These are phyloP conservation scores for Erebia aethiops DNA, from an alignment of 2,888 invertebrate genomes.

Conservation along the genomic window DNA sequence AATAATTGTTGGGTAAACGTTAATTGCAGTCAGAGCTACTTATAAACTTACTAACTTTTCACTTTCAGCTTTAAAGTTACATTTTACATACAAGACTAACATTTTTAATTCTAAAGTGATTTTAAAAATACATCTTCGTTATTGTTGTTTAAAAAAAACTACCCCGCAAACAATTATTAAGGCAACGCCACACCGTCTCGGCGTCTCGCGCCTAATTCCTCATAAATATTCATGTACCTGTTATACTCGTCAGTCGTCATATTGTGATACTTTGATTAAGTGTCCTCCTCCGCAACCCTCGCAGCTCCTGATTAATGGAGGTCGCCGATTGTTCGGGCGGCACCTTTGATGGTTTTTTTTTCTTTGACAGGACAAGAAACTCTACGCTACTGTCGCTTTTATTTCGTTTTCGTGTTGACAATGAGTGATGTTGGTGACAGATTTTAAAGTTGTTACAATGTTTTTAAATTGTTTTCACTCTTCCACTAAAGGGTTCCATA, in stretches of 20 bases:
- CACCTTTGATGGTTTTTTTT: constrained; percentile 45
- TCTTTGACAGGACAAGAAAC: constrained; percentile 35
- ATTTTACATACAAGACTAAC: too few species aligned
- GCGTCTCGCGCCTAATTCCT: constrained; percentile 64
- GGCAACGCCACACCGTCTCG: constrained; percentile 55
- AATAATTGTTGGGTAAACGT: too few species aligned
- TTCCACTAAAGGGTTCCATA: constrained; percentile 1
- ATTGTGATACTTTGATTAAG: constrained; percentile 81
- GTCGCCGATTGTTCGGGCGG: constrained; percentile 50
- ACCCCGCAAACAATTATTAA: constrained; percentile 58
- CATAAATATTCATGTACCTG: constrained; percentile 78
- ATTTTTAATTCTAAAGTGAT: too few species aligned
- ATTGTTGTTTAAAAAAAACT: constrained; percentile 39
- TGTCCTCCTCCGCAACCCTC: constrained; percentile 58
- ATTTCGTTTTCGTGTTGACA: constrained; percentile 45
- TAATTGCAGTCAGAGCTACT: too few species aligned
- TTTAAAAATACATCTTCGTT: background rate
- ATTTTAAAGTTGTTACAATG: constrained; percentile 15
- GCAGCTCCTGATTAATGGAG: constrained; percentile 64
- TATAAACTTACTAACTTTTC: too few species aligned
- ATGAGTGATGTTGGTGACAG: constrained; percentile 31
- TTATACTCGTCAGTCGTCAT: constrained; percentile 66
- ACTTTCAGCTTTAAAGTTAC: too few species aligned
- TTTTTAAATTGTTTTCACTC: constrained; percentile 13
- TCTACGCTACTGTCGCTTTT: constrained; percentile 44